Base-by-base conservation (phyloP, 2,888 invertebrate species). In the Anagyrus pseudococci region DNA sequence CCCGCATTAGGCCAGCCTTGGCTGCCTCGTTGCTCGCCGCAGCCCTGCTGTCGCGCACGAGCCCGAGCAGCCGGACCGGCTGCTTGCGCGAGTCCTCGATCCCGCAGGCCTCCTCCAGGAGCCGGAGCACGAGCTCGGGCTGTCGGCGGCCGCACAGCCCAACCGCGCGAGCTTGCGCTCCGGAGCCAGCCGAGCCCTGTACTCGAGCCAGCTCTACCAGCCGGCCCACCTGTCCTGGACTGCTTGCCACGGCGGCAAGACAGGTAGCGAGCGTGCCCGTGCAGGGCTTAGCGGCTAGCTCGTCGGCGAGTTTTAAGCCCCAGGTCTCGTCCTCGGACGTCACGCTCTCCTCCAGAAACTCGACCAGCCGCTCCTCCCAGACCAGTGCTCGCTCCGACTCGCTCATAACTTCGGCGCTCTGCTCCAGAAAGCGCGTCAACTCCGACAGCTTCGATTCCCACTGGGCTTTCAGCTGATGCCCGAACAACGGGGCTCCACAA, bases 341-440 rank as follows among this genome's bases (percentile, higher is more conserved):
- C 0, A 75, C 73, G 33, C 76, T 77, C 20, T 75, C 75, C 50
- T 78, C 78, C 3, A 79, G 58, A 54, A 78, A 75, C 17, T 75
- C 73, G 0, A 77, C 75, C 3, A 77, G 68, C 13, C 70, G 68
- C 44, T 77, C 74, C 53, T 78, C 77, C 78, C 78, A 79, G 2
- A 69, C 68, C 13, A 74, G 59, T 8, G 67, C 64, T 58, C 73
- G 72, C 15, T 64, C 67, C 19, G n/a, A 0, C 0, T 53, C 58
- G 2, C 37, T 15, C 54, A 47, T 25, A 2, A 41, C 20, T 6
- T 59, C 59, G 1, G 20, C 20, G 15, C 41, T 47, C 1, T 60
- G 57, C 1, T 67, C 59, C 0, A 74, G 61, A 41, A 73, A 71
- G 13, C 69, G 71, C 1, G 68, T 64, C 17, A 77, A 58, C 23